A percentile compares a stretch with the other conserved stretches of the same genome.
Conservation (phyloP, 2,888 invertebrate species). For the Sialis lutaria region DNA sequence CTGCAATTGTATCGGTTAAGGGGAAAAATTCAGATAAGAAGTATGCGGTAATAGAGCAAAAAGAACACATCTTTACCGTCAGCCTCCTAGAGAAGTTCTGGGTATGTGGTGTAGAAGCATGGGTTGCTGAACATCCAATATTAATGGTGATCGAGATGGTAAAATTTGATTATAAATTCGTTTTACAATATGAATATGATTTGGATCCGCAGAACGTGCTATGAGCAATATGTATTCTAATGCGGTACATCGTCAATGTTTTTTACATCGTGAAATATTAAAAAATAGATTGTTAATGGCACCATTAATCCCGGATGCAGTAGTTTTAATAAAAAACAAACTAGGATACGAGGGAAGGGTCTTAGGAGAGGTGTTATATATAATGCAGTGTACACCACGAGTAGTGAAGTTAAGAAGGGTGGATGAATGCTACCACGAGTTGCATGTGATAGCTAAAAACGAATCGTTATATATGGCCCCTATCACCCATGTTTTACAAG, state of each 20-base stretch:
- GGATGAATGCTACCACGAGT: neutral
- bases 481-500: too few species aligned
- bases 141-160: neutral
- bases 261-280: too few species aligned
- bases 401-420: too few species aligned
- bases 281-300: too few species aligned
- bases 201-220: too few species aligned
- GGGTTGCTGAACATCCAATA: neutral
- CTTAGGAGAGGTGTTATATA: neutral
- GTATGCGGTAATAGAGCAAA: neutral
- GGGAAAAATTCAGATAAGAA: too few species aligned
- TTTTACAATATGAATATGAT: too few species aligned
- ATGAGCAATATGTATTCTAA: neutral
- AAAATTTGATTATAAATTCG: too few species aligned
- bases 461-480: too few species aligned
- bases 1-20: neutral
- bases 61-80: neutral
- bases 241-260: neutral
- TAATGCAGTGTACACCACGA: neutral
- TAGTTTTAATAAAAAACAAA: neutral
- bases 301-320: too few species aligned
- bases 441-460: neutral
- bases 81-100: too few species aligned
- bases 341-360: neutral
- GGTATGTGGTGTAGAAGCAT: neutral